Evolutionary conservation across 2,113 vertebrate species (phyloP).

Genomic region (Myrmophylax atrothorax): DNA sequence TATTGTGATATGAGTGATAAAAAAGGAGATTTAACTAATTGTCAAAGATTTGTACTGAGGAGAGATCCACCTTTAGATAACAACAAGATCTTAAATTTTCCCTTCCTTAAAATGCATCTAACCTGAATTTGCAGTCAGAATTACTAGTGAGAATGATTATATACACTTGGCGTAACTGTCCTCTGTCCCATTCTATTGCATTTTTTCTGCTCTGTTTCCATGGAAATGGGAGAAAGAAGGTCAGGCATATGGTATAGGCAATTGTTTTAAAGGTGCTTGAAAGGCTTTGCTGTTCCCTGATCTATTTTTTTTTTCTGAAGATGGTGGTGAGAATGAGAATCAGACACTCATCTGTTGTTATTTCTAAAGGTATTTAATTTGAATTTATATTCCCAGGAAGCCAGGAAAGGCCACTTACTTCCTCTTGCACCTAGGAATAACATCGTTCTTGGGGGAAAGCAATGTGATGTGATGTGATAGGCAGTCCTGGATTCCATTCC

Average conservation of each 20-base stretch:
- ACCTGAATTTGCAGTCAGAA: background rate
- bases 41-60: background rate
- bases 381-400: background rate
- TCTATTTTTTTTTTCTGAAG: background rate
- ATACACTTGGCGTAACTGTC: background rate
- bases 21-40: background rate
- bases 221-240: conserved; percentile 8
- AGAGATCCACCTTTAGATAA: background rate
- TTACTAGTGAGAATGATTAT: background rate
- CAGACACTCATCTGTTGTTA: background rate
- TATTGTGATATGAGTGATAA: background rate
- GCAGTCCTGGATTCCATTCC: background rate
- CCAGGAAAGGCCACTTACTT: background rate
- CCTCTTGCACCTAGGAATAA: background rate
- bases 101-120: background rate
- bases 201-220: background rate
- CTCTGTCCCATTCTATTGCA: background rate
- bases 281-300: background rate
- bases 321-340: background rate
- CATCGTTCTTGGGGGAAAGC: background rate
- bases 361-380: background rate
- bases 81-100: background rate
- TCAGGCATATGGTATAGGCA: background rate
- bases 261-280: conserved; percentile 13
- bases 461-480: background rate